These are phyloP conservation scores for Scopus umbretta DNA, from an alignment of 2,113 vertebrate genomes.

Conservation along the genomic window DNA sequence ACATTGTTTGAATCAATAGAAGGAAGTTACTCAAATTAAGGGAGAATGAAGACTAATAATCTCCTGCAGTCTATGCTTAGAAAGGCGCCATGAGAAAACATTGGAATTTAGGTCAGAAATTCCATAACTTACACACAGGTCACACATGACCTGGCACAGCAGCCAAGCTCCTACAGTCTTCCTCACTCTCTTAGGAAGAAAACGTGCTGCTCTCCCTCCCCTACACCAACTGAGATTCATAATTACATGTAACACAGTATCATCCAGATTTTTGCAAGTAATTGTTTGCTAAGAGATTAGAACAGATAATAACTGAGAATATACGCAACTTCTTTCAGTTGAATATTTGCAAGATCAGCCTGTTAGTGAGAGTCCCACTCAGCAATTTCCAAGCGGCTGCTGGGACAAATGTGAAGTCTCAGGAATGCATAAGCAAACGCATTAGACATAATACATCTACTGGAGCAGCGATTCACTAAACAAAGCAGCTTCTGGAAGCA, in stretches of 20 bases:
- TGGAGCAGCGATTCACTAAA: background rate
- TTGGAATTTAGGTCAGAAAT: constrained; percentile 44
- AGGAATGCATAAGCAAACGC: background rate
- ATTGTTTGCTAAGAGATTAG: background rate
- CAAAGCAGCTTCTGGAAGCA: background rate
- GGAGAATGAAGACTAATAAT: background rate
- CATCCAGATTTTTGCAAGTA: background rate
- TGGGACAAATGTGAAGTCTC: background rate
- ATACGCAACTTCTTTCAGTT: background rate
- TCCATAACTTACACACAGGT: background rate
- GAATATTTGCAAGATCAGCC: background rate
- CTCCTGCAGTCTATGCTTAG: background rate
- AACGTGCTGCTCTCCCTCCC: background rate
- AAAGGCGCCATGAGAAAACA: background rate
- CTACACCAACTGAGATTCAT: background rate
- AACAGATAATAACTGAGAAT: background rate
- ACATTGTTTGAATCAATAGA: background rate
- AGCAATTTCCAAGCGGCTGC: background rate
- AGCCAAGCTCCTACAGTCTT: background rate
- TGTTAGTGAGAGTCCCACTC: background rate
- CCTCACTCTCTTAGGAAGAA: background rate
- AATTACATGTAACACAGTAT: background rate
- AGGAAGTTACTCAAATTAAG: background rate
- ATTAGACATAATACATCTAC: background rate
- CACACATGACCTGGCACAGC: constrained; percentile 40